These are phyloP conservation scores for Thymelicus lineola DNA, from an alignment of 2,888 invertebrate species.

Conservation along the genomic window DNA sequence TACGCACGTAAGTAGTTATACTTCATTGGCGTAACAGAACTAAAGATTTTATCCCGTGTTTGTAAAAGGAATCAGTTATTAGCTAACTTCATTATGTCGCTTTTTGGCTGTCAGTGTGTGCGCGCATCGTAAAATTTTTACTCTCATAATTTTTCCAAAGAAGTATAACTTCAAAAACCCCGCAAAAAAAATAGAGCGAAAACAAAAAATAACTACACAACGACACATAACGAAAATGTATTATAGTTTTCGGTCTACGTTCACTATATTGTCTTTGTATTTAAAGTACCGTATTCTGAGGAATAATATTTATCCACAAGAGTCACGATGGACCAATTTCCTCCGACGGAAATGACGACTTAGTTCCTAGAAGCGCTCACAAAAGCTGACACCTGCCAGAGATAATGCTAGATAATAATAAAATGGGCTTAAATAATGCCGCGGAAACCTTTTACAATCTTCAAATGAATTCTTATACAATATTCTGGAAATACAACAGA, in stretches of 20 bases:
- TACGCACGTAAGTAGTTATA: too few relatives aligned
- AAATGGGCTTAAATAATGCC: conserved; percentile 32
- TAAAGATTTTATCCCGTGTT: too few relatives aligned
- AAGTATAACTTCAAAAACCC: too few relatives aligned
- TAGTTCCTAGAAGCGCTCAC: conserved; percentile 33
- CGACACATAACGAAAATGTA: neutral
- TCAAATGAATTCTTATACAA: conserved; percentile 17
- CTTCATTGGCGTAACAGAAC: too few relatives aligned
- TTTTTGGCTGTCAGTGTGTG: too few relatives aligned
- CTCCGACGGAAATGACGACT: conserved; percentile 34
- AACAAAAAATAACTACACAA: neutral
- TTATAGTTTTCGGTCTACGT: conserved; percentile 15
- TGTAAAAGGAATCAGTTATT: too few relatives aligned
- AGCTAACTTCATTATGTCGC: too few relatives aligned
- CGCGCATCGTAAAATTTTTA: too few relatives aligned
- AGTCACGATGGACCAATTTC: conserved; percentile 34
- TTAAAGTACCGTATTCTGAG: conserved; percentile 5
- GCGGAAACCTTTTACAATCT: conserved; percentile 24
- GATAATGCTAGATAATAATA: conserved; percentile 37
- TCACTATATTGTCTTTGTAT: neutral
- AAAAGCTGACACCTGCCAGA: conserved; percentile 37
- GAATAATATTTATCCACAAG: conserved; percentile 33
- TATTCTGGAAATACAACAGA: neutral
- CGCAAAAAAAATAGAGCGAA: neutral
- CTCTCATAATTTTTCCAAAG: too few relatives aligned